phyloP scores from a whole-genome alignment of 2,797 vertebrate genomes.

The Scleropages formosus region DNA sequence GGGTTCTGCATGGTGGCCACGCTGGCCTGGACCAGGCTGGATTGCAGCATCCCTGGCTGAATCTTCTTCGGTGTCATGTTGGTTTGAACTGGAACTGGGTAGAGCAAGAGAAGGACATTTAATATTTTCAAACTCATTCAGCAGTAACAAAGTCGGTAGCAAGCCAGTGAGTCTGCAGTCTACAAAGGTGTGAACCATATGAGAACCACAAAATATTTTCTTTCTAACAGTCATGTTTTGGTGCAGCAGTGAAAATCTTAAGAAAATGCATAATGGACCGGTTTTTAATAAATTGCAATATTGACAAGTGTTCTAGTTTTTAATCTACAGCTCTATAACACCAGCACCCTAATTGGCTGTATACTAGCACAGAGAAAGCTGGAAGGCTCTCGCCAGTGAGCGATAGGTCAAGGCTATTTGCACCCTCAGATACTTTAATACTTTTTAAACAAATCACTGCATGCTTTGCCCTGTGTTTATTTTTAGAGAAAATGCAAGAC shows the following conservation, averaged over 20 bases:
- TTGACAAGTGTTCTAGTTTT: background rate
- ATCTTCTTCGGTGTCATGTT: slow-evolving; percentile 74
- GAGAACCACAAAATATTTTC: no score
- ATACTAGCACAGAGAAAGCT: background rate
- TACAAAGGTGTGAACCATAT: no score
- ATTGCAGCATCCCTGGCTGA: slow-evolving; percentile 64
- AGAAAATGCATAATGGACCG: no score
- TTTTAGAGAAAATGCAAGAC: background rate
- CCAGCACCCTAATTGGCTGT: background rate
- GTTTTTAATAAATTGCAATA: no score
- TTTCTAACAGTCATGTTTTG: no score
- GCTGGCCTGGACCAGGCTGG: slow-evolving; percentile 69
- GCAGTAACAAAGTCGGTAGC: no score
- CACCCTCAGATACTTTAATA: background rate
- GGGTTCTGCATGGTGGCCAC: slow-evolving; percentile 77
- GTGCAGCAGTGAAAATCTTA: no score
- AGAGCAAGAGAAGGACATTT: background rate
- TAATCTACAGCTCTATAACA: background rate
- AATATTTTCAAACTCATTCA: background rate
- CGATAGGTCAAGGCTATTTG: background rate
- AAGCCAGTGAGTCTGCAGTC: no score
- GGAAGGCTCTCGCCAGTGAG: background rate
- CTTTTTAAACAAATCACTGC: background rate
- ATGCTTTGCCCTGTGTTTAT: background rate
- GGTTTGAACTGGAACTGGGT: slow-evolving; percentile 75